phyloP scores from a whole-genome alignment of 2,797 vertebrate genomes.

The Falco berigora region DNA sequence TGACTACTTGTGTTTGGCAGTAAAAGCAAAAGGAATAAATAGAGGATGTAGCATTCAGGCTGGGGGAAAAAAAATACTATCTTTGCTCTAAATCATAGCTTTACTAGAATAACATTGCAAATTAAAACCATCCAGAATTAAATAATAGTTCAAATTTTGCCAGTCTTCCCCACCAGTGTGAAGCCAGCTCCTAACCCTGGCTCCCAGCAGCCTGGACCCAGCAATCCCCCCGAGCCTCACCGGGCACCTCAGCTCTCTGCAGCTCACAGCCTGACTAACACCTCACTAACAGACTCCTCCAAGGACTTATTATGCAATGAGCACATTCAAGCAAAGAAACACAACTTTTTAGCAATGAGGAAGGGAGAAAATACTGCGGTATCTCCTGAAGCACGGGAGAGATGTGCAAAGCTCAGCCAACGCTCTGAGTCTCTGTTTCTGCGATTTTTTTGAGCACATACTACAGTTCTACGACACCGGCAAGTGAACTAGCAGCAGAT shows the following conservation, averaged over 20 bases:
- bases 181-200: background rate
- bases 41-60: background rate
- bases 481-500: background rate
- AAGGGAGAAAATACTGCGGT: background rate
- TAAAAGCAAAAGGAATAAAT: background rate
- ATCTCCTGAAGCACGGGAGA: background rate
- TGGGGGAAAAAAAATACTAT: background rate
- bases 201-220: background rate
- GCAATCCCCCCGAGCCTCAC: background rate
- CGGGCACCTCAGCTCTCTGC: background rate
- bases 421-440: rapidly evolving
- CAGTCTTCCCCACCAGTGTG: background rate
- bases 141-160: background rate
- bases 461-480: rapidly evolving
- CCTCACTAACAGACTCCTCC: background rate
- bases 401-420: background rate
- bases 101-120: background rate
- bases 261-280: background rate
- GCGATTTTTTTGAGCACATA: background rate
- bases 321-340: background rate
- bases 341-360: background rate
- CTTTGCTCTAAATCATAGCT: background rate
- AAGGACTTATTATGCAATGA: rapidly evolving
- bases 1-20: conserved; percentile 43
- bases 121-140: background rate